Percentiles rank a stretch among this genome's conserved stretches.
phyloP scores from a whole-genome alignment of 2,797 vertebrate species.

The Hyperoplus immaculatus region DNA sequence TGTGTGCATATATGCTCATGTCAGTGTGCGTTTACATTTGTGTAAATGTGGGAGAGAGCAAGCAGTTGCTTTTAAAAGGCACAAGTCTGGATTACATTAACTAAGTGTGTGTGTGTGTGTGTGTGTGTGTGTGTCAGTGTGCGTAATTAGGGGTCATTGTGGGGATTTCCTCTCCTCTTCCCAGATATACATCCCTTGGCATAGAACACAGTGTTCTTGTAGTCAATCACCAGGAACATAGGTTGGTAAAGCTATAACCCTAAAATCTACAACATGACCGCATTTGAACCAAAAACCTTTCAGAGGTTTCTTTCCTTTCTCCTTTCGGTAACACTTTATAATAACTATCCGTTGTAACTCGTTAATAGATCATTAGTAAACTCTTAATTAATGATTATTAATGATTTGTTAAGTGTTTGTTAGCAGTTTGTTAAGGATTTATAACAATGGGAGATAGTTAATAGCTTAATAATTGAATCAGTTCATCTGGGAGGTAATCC shows the following conservation, averaged over 20 bases:
- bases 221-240: conserved; percentile 35
- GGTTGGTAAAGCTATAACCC: conserved; percentile 23
- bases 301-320: not conserved
- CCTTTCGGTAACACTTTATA: too few relatives aligned
- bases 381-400: too few relatives aligned
- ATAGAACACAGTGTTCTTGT: conserved; percentile 67
- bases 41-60: conserved; percentile 35
- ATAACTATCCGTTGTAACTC: too few relatives aligned
- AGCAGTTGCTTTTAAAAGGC: conserved; percentile 36
- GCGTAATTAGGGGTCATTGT: conserved; percentile 17
- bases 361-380: too few relatives aligned
- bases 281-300: not conserved
- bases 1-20: conserved; percentile 21
- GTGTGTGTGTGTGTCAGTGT: conserved; percentile 3
- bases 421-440: too few relatives aligned
- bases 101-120: conserved; percentile 2
- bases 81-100: conserved; percentile 36
- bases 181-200: conserved; percentile 54
- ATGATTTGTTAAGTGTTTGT: too few relatives aligned
- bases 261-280: not conserved
- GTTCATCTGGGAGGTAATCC: too few relatives aligned
- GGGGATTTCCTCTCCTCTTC: conserved; percentile 63
- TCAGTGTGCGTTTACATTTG: conserved; percentile 39
- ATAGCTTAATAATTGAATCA: too few relatives aligned
- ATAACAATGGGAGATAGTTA: too few relatives aligned